These are phyloP conservation scores for Pygocentrus nattereri DNA, from an alignment of 2,797 vertebrate genomes.

Conservation along the genomic window DNA sequence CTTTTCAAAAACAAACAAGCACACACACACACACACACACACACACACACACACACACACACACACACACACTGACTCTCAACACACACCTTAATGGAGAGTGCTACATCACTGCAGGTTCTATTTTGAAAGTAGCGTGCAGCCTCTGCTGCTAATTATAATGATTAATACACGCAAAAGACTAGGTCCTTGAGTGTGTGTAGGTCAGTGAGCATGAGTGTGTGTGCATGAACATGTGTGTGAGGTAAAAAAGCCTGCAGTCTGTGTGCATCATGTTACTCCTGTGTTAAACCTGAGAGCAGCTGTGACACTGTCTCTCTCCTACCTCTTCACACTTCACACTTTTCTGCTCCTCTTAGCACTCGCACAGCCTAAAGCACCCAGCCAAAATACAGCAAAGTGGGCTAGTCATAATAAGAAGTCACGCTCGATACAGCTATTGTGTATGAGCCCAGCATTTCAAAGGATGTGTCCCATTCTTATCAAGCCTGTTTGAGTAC, in stretches of 20 bases:
- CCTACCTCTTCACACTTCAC: conserved; percentile 40
- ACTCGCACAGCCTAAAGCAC: conserved; percentile 31
- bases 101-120: conserved; percentile 53
- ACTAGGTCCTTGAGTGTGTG: conserved; percentile 34
- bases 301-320: conserved; percentile 20
- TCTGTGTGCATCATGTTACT: conserved; percentile 25
- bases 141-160: conserved; percentile 50
- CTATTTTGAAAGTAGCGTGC: conserved; percentile 52
- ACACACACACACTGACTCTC: not conserved
- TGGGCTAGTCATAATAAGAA: not conserved
- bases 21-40: not conserved
- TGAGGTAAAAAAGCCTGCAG: conserved; percentile 28
- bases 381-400: not conserved
- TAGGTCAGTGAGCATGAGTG: conserved; percentile 1
- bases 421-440: not conserved
- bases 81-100: conserved; percentile 35
- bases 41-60: not conserved
- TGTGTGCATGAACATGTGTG: conserved; percentile 13
- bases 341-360: conserved; percentile 32
- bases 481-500: not conserved
- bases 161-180: conserved; percentile 53
- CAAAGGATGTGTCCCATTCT: not conserved
- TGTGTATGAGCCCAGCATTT: not conserved
- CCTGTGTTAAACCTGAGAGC: conserved; percentile 43
- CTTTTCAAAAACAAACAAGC: not conserved